These are phyloP conservation scores for Pachyuromys duprasi DNA, from an alignment of 2,797 vertebrate species.

Conservation along the genomic window DNA sequence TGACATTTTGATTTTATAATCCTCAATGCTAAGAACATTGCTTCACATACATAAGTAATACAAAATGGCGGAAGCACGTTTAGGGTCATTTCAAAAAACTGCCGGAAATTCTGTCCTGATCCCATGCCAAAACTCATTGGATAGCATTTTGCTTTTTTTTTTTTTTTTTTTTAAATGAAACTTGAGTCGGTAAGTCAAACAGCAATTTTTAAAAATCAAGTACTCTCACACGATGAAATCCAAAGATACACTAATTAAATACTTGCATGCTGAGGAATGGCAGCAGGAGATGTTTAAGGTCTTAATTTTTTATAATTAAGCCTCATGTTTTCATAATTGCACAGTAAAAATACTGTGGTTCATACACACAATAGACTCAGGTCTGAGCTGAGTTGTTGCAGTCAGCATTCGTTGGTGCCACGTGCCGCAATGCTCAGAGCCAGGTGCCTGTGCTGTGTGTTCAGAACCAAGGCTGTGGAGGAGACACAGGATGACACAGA, in stretches of 20 bases:
- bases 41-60: neutral
- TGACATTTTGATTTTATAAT: neutral
- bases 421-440: rapidly evolving
- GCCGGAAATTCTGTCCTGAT: neutral
- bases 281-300: neutral
- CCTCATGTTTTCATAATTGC: neutral
- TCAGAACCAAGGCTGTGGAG: neutral
- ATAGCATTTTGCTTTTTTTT: neutral
- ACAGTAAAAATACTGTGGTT: neutral
- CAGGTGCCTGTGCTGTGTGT: neutral
- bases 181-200: neutral
- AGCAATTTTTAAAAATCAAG: conserved; percentile 18
- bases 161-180: neutral
- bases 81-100: neutral
- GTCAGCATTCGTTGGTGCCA: neutral
- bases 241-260: conserved; percentile 22
- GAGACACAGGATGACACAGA: neutral
- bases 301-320: conserved; percentile 23
- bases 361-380: neutral
- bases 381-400: neutral
- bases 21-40: neutral
- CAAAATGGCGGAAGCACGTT: neutral
- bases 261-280: neutral
- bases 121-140: neutral
- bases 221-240: neutral